Conservation (phyloP, 37 sponge, comb jelly and placozoan genomes). For the Chondrilla cf. caribensis region DNA sequence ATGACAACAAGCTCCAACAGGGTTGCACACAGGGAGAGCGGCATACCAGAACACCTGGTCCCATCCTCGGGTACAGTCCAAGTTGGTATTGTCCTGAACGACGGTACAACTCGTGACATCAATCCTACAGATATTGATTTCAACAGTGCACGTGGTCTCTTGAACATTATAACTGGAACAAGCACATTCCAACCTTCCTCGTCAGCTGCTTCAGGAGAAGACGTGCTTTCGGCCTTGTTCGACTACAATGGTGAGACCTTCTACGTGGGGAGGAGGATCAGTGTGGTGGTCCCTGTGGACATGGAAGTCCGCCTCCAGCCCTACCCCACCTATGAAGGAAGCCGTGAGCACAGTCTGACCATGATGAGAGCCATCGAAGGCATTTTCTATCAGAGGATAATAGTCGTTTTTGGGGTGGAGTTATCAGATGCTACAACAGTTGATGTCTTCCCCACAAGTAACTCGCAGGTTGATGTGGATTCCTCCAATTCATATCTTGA, state of each 20-base stretch:
- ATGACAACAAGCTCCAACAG: neutral
- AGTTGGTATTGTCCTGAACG: neutral
- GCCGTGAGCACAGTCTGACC: neutral
- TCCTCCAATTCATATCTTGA: too few relatives aligned
- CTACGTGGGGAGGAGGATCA: neutral
- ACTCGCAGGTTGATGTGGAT: neutral
- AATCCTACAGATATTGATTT: neutral
- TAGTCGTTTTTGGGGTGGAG: neutral
- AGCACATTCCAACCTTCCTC: neutral
- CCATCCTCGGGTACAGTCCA: neutral
- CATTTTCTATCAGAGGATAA: neutral
- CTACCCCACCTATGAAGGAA: neutral
- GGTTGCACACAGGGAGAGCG: neutral
- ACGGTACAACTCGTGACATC: neutral
- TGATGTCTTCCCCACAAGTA: neutral
- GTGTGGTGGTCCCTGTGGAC: neutral
- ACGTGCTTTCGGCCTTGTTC: neutral
- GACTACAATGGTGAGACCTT: neutral
- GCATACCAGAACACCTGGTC: neutral
- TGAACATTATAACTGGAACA: neutral
- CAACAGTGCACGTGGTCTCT: neutral
- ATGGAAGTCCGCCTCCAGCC: slow-evolving; percentile 2
- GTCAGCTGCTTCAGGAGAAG: neutral
- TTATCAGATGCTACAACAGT: neutral
- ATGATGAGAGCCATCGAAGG: neutral